A percentile compares a stretch with the other conserved stretches of the same genome.
These are phyloP conservation scores for Cerceris ruficornis DNA, from an alignment of 2,888 invertebrate species.

Conservation along the genomic window DNA sequence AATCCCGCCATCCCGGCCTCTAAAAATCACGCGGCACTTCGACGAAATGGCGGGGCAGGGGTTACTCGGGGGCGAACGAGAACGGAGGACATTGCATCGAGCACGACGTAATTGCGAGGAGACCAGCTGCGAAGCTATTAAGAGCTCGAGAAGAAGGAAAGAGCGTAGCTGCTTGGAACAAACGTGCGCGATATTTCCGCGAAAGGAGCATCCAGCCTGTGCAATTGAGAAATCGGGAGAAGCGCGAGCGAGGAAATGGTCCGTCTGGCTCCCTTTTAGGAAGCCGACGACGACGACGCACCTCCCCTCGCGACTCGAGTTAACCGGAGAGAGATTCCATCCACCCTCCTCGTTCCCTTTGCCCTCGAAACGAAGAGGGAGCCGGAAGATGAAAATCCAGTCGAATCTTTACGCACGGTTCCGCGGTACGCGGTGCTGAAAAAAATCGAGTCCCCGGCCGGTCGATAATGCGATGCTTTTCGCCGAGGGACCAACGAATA, in stretches of 20 bases:
- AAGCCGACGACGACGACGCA: constrained; percentile 34
- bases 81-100: too few species aligned
- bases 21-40: too few species aligned
- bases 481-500: constrained; percentile 18
- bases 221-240: constrained; percentile 48
- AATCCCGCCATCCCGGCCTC: too few species aligned
- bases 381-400: constrained; percentile 60
- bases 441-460: constrained; percentile 49
- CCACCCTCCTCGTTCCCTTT: constrained; percentile 16
- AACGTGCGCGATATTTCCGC: not conserved
- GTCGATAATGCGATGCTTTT: constrained; percentile 48
- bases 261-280: constrained; percentile 60
- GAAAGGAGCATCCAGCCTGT: constrained; percentile 30
- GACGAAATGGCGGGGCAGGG: too few species aligned
- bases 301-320: constrained; percentile 49
- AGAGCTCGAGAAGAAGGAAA: constrained; percentile 1
- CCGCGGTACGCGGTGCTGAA: constrained; percentile 26
- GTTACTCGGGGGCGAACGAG: too few species aligned
- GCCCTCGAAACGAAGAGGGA: constrained; percentile 42
- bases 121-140: constrained; percentile 46
- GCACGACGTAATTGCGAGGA: too few species aligned
- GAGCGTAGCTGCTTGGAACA: not conserved
- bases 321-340: constrained; percentile 36
- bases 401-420: constrained; percentile 42
- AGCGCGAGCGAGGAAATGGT: constrained; percentile 56